Conservation (phyloP, 2,888 invertebrate species). For the Deroplatys truncata region DNA sequence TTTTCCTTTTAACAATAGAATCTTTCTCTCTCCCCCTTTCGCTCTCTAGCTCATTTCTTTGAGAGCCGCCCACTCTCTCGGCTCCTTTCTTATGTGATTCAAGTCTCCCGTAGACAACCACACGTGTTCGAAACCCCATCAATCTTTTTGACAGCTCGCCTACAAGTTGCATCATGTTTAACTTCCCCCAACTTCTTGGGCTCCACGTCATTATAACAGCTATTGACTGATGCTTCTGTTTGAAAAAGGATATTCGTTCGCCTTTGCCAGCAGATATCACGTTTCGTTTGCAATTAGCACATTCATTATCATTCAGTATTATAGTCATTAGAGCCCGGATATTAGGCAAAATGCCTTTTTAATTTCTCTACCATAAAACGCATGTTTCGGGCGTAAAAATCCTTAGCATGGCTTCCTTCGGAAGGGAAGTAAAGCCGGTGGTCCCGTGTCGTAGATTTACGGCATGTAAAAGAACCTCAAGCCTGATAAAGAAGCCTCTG, state of each 20-base stretch:
- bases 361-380: too few species aligned
- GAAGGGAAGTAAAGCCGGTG: too few species aligned
- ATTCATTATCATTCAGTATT: too few species aligned
- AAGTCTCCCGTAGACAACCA: background rate
- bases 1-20: background rate
- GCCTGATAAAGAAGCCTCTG: too few species aligned
- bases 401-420: too few species aligned
- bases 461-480: too few species aligned
- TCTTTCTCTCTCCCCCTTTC: background rate
- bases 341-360: too few species aligned
- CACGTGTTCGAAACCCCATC: background rate
- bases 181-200: background rate
- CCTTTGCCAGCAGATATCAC: too few species aligned
- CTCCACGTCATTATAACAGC: background rate
- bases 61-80: background rate
- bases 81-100: background rate
- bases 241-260: background rate
- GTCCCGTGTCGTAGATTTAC: too few species aligned
- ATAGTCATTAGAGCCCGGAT: too few species aligned
- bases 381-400: too few species aligned
- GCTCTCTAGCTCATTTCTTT: background rate
- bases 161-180: constrained; percentile 1
- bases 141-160: background rate
- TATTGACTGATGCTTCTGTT: background rate
- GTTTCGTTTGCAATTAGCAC: too few species aligned